phyloP scores from a whole-genome alignment of 2,888 invertebrate genomes.

The Isoperla grammatica region DNA sequence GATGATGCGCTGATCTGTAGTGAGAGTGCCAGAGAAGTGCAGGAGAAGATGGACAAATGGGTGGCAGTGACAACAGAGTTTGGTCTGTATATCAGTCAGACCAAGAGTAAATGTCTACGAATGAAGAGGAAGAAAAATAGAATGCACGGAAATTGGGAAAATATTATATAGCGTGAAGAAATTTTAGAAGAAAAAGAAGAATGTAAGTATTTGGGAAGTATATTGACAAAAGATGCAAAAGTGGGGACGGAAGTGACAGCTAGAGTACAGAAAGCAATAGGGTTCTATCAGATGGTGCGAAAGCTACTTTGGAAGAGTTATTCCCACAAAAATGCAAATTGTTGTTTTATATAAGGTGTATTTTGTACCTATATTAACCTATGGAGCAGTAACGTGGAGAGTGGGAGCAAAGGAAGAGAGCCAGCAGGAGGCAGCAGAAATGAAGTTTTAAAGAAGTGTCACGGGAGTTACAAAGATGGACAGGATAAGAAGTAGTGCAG shows the following conservation, averaged over 20 bases:
- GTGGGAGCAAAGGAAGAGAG: not conserved
- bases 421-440: not conserved
- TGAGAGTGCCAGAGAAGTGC: too few species aligned
- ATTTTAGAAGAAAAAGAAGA: too few species aligned
- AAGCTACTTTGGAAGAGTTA: not conserved
- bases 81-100: too few species aligned
- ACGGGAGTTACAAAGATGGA: constrained; percentile 12
- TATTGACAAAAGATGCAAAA: not conserved
- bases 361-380: not conserved
- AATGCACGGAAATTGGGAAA: too few species aligned
- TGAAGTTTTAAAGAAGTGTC: not conserved
- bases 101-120: too few species aligned
- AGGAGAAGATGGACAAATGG: too few species aligned
- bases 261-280: not conserved
- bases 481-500: not conserved
- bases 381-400: not conserved
- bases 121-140: too few species aligned
- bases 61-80: too few species aligned
- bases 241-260: not conserved
- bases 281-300: not conserved
- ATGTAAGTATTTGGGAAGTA: not conserved
- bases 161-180: too few species aligned
- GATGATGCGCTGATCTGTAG: too few species aligned
- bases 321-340: not conserved
- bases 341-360: too few species aligned